Conservation (phyloP, 2,113 vertebrate species). For the Puntigrus tetrazona region DNA sequence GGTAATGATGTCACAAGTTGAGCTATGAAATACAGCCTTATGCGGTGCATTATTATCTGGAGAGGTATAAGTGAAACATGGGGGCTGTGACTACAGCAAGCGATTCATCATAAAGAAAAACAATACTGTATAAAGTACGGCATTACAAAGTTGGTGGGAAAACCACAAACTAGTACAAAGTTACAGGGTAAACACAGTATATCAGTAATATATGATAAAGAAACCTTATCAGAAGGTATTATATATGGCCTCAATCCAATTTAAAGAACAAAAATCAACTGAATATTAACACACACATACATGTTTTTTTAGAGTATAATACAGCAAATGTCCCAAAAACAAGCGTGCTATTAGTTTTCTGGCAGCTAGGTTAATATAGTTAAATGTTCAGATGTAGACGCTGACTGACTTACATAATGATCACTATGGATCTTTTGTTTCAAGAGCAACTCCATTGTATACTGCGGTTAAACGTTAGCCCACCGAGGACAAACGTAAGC, state of each 20-base stretch:
- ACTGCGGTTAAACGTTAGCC: conserved; percentile 4
- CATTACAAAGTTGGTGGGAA: not conserved
- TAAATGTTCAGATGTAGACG: conserved; percentile 3
- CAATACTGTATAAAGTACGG: not conserved
- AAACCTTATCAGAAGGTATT: not conserved
- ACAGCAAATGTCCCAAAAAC: not conserved
- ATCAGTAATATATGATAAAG: not conserved
- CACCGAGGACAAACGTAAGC: not conserved
- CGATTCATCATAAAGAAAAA: not conserved
- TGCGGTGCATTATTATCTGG: conserved; percentile 24
- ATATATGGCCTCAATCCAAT: not conserved
- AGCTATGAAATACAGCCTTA: conserved; percentile 8
- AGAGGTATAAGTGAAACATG: not conserved
- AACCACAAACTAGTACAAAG: not conserved
- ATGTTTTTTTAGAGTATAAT: too few relatives aligned
- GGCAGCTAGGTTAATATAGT: conserved; percentile 18
- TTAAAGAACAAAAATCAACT: not conserved
- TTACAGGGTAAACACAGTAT: not conserved
- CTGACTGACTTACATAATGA: not conserved
- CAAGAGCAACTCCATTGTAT: not conserved
- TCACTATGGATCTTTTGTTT: not conserved
- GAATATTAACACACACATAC: too few relatives aligned
- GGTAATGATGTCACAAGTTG: conserved; percentile 8
- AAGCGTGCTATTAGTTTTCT: not conserved
- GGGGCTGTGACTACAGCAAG: not conserved